phyloP scores from a whole-genome alignment of 2,888 invertebrate species.

The Sipha maydis region DNA sequence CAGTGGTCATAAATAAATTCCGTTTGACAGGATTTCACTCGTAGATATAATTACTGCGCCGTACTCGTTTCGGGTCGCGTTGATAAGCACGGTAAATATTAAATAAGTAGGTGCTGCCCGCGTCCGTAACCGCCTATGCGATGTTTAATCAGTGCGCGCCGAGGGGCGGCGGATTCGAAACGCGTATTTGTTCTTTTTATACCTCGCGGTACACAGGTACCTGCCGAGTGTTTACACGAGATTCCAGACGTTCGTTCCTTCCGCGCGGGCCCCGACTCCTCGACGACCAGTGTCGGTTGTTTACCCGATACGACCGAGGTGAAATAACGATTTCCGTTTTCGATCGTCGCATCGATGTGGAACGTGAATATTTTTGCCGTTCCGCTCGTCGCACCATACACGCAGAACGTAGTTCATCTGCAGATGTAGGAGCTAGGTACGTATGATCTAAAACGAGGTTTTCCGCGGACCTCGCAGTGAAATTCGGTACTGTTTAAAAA shows the following conservation, averaged over 20 bases:
- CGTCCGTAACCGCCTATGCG: too few species aligned
- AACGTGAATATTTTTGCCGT: neutral
- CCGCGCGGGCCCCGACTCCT: too few species aligned
- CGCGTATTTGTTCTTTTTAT: too few species aligned
- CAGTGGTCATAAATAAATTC: conserved; percentile 39
- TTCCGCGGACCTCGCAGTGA: too few species aligned
- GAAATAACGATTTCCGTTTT: too few species aligned
- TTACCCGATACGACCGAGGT: too few species aligned
- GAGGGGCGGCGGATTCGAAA: neutral
- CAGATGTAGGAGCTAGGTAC: too few species aligned
- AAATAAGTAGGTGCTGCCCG: neutral
- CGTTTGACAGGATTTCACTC: conserved; percentile 26
- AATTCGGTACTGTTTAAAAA: too few species aligned
- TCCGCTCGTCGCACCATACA: neutral
- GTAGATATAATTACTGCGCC: conserved; percentile 35
- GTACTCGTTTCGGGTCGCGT: neutral
- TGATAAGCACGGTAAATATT: conserved; percentile 19
- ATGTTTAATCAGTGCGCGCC: too few species aligned
- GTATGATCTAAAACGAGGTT: too few species aligned
- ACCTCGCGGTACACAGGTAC: too few species aligned
- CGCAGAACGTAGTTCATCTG: too few species aligned
- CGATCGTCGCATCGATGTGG: neutral
- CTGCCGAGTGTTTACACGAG: neutral
- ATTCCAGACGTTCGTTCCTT: neutral
- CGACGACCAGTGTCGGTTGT: neutral